Evolutionary conservation across 2,888 invertebrate genomes (phyloP).

Genomic region (Sthenelais limicola): DNA sequence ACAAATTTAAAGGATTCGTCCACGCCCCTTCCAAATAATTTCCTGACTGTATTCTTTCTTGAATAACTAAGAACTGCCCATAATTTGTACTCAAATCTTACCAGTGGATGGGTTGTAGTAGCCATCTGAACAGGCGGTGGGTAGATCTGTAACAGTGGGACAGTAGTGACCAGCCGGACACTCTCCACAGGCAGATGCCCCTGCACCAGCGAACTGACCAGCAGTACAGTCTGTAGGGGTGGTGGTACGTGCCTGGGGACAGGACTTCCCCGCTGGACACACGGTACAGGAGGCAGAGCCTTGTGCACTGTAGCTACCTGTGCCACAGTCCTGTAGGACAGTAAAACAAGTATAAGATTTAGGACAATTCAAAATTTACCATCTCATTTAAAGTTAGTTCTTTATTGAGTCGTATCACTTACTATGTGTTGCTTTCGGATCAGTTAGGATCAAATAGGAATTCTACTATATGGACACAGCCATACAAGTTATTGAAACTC

Average conservation of each 20-base stretch:
- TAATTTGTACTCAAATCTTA: not conserved
- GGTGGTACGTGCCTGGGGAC: constrained; percentile 56
- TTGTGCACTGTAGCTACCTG: constrained; percentile 56
- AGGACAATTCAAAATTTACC: not conserved
- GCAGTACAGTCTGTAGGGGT: constrained; percentile 57
- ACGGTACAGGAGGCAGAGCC: constrained; percentile 60
- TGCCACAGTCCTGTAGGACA: constrained; percentile 23
- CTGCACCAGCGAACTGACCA: constrained; percentile 60
- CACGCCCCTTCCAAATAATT: too few relatives aligned
- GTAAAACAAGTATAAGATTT: too few relatives aligned
- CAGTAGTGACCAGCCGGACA: constrained; percentile 68
- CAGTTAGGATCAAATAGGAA: not conserved
- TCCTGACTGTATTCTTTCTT: too few relatives aligned
- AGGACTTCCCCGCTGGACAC: constrained; percentile 64
- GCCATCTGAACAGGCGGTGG: constrained; percentile 60
- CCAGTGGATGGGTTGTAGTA: constrained; percentile 63
- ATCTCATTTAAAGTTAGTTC: not conserved
- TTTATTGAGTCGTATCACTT: not conserved
- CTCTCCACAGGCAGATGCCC: constrained; percentile 56
- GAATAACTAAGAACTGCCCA: not conserved
- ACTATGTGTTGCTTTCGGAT: not conserved
- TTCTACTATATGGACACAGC: too few relatives aligned
- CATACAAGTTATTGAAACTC: too few relatives aligned
- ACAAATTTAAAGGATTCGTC: too few relatives aligned
- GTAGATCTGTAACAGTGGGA: constrained; percentile 51